These are phyloP conservation scores for Oenanthe oenanthe DNA, from an alignment of 2,113 vertebrate genomes.

Conservation along the genomic window DNA sequence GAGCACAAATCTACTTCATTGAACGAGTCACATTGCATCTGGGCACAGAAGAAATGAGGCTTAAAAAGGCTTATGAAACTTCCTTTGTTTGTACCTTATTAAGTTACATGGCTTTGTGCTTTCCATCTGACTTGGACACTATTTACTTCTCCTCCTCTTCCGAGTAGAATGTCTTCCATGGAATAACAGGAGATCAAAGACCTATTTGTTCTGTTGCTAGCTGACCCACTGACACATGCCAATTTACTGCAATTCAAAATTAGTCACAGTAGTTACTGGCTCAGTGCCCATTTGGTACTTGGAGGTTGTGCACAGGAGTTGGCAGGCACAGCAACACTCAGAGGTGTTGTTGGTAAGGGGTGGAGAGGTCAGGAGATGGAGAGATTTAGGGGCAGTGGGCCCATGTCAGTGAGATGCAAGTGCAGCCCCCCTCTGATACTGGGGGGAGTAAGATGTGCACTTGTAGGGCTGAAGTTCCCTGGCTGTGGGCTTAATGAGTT, in stretches of 20 bases:
- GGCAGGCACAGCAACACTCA: neutral
- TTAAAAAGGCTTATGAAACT: slow-evolving; percentile 1
- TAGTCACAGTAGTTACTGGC: slow-evolving; percentile 5
- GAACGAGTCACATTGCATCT: neutral
- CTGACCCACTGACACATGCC: neutral
- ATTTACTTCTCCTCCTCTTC: neutral
- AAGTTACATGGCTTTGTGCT: neutral
- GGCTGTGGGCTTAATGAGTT: neutral
- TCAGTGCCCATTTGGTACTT: neutral
- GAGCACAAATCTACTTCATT: neutral
- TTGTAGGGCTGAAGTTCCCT: neutral
- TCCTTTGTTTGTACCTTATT: neutral
- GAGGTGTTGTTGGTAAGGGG: neutral
- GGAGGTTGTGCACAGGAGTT: neutral
- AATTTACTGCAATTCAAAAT: slow-evolving; percentile 14
- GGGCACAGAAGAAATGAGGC: neutral
- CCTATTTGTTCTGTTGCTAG: neutral
- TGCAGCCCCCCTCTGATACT: neutral
- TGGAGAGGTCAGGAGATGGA: neutral
- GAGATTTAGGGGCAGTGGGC: neutral
- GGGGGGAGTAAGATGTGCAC: neutral
- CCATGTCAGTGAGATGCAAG: neutral
- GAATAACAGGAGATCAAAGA: neutral
- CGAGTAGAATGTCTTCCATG: neutral
- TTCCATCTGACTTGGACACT: neutral